Base-by-base conservation (phyloP, 2,113 vertebrate species). In the Hemiscyllium ocellatum region DNA sequence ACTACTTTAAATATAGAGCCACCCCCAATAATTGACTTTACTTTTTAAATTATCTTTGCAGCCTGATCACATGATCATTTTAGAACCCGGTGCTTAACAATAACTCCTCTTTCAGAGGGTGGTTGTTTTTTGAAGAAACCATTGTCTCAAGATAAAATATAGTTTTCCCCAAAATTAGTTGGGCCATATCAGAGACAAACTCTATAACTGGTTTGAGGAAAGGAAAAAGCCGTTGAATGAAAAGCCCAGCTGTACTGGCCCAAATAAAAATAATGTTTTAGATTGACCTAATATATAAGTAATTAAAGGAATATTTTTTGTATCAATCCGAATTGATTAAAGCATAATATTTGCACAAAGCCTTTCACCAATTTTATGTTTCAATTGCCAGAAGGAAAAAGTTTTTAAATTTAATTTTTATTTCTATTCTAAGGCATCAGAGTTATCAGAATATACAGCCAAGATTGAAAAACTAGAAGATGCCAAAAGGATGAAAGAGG, bases 381-480 rank as follows among this genome's bases (percentile, higher is more conserved):
- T 83, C 19, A 83, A 83, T 4, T 22, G 3, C 37, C 80, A 83
- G 80, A 89, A 15, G 20, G 22, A 24, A 13, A 1, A 19, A 61
- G 70, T 83, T 83, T 42, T 22, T 83, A n/a, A 19, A 37, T 83
- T 15, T 83, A 80, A 42, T 83, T 42, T 42, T 26, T 83, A 5
- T 26, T 89, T 85, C n/a, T 76, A 0, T 85, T 72, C 37, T 89
- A 70, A 99, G 99, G 97, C 99, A 50, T 96, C 98, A 2, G 99
- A 99, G 70, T 97, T 99, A 24, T 98, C 98, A 0, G 98, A 99
- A 96, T 98, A 99, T 96, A 98, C 98, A 0, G 97, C 98, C 87
- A 98, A 97, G 97, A 99, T 99, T n/a, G 96, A 97, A 0, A 97
- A 98, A 26, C 98, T 99, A 93, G 99, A 99, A 97, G 98, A 99